Evolutionary conservation across 2,113 vertebrate species (phyloP).

Genomic region (Marcusenius ussheri): DNA sequence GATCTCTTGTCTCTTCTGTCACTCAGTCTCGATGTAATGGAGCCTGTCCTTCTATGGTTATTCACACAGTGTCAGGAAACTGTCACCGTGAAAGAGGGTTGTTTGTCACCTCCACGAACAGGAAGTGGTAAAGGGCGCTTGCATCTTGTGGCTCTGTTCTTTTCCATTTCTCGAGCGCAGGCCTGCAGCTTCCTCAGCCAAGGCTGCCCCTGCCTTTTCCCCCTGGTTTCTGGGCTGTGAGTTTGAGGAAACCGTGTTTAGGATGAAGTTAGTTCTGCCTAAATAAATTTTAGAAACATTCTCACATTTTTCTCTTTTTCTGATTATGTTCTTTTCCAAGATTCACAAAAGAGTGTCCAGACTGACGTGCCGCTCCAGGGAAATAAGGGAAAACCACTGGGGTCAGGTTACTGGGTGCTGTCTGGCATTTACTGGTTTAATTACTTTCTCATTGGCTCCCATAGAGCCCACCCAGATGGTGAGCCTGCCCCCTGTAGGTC

Average conservation of each 20-base stretch:
- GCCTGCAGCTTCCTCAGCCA: not conserved
- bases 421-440: not conserved
- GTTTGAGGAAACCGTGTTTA: not conserved
- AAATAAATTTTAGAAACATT: not conserved
- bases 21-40: not conserved
- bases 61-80: not conserved
- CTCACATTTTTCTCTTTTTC: not conserved
- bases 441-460: not conserved
- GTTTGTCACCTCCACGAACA: not conserved
- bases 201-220: not conserved
- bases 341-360: not conserved
- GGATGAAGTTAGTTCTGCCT: not conserved
- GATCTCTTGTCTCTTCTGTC: not conserved
- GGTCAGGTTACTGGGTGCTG: not conserved
- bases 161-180: not conserved
- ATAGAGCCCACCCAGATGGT: not conserved
- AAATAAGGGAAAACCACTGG: not conserved
- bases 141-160: not conserved
- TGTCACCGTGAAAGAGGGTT: not conserved
- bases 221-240: not conserved
- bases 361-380: not conserved
- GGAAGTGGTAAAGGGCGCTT: slow-evolving; percentile 11
- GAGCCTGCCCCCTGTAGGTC: not conserved
- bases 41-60: not conserved
- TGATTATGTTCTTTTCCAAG: not conserved